phyloP scores from a whole-genome alignment of 2,113 vertebrate species.

The Lophochroa leadbeateri region DNA sequence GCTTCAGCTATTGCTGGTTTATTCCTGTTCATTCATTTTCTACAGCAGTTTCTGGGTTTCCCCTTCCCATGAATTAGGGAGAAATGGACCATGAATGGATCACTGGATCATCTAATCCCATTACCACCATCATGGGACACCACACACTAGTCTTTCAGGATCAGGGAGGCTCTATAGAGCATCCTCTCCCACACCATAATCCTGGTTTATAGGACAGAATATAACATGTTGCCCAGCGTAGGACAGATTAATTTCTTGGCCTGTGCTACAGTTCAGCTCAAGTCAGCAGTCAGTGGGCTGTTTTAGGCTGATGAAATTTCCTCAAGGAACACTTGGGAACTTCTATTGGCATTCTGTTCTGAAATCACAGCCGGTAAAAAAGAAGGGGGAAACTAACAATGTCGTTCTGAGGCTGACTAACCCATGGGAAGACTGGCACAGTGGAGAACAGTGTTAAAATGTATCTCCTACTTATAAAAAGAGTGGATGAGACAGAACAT shows the following conservation, averaged over 20 bases:
- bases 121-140: fast-evolving
- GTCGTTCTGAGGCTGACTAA: background rate
- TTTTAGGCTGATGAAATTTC: background rate
- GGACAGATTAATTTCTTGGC: background rate
- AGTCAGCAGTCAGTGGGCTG: background rate
- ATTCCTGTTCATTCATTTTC: background rate
- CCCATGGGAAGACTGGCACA: background rate
- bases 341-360: background rate
- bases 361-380: background rate
- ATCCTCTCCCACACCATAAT: background rate
- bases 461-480: background rate
- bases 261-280: background rate
- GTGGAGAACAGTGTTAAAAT: background rate
- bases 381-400: background rate
- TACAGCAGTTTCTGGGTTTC: background rate
- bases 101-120: background rate
- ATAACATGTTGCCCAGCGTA: background rate
- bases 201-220: background rate
- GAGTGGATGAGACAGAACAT: background rate
- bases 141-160: background rate
- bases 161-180: background rate
- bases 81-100: background rate
- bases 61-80: background rate
- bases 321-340: background rate
- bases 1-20: background rate